A percentile compares a stretch with the other conserved stretches of the same genome.
Evolutionary conservation across 2,797 vertebrate species (phyloP).

Genomic region (Enteromius thamalakanensis): DNA sequence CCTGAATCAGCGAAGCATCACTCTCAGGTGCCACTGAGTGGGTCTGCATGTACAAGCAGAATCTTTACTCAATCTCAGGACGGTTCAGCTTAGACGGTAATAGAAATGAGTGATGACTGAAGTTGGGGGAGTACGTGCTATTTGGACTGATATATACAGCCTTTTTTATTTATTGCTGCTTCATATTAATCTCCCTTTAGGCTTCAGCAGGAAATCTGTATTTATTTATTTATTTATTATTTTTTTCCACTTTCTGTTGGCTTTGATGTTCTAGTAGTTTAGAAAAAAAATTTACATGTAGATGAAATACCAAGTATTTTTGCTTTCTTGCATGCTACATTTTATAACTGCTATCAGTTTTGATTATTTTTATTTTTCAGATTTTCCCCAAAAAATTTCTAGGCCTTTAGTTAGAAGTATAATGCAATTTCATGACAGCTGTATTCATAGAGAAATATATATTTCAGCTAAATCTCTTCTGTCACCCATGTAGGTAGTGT

Average conservation of each 20-base stretch:
- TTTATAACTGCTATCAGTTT: too few species aligned
- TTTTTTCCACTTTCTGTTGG: not conserved
- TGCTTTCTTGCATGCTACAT: not conserved
- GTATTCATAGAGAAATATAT: not conserved
- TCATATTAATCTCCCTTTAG: slow-evolving; percentile 19
- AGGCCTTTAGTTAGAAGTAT: not conserved
- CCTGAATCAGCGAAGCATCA: slow-evolving; percentile 75
- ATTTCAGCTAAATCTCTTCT: not conserved
- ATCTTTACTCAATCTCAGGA: not conserved
- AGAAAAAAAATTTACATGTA: not conserved
- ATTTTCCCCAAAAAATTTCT: not conserved
- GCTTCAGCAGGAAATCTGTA: not conserved
- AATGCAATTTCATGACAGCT: not conserved
- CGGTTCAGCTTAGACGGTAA: not conserved
- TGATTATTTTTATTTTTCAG: not conserved
- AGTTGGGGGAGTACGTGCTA: slow-evolving; percentile 31
- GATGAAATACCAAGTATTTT: not conserved
- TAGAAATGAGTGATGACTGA: slow-evolving; percentile 44
- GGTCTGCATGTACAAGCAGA: slow-evolving; percentile 34
- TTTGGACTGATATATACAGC: slow-evolving; percentile 6
- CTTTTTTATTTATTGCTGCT: slow-evolving; percentile 29
- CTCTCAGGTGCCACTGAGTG: slow-evolving; percentile 34
- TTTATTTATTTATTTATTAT: not conserved
- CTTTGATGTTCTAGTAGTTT: not conserved
- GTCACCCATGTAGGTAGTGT: slow-evolving; percentile 8